These are phyloP conservation scores for Corvus moneduloides DNA, from an alignment of 2,113 vertebrate genomes.

Conservation along the genomic window DNA sequence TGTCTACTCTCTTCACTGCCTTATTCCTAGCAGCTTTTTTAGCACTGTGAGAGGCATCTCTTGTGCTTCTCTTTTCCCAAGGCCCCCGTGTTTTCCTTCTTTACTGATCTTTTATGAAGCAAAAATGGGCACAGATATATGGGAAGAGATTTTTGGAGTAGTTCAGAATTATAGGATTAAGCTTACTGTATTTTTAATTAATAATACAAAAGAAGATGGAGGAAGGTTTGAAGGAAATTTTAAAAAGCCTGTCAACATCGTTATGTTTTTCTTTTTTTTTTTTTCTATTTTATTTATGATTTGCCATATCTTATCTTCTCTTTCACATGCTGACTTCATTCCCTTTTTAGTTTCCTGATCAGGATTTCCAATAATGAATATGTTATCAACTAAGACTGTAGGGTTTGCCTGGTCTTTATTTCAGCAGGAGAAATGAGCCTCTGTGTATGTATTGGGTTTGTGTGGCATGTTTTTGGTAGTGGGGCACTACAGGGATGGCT, in stretches of 20 bases:
- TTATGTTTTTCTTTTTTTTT: background rate
- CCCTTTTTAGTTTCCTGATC: background rate
- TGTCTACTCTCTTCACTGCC: background rate
- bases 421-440: background rate
- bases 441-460: background rate
- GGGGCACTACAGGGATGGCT: background rate
- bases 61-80: background rate
- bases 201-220: background rate
- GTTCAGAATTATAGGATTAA: background rate
- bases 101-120: background rate
- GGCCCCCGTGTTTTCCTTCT: background rate
- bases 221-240: background rate
- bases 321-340: background rate
- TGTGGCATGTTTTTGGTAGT: background rate
- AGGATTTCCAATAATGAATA: background rate
- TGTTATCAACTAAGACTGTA: background rate
- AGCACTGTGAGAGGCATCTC: background rate
- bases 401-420: background rate
- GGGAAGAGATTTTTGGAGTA: background rate
- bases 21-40: background rate
- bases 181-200: background rate
- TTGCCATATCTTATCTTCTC: background rate
- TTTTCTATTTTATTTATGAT: background rate
- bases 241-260: background rate
- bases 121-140: background rate